Evolutionary conservation across 2,888 invertebrate species (phyloP), one percentile per base, ranked within the genome.

Genomic region (Zonitis immaculata): DNA sequence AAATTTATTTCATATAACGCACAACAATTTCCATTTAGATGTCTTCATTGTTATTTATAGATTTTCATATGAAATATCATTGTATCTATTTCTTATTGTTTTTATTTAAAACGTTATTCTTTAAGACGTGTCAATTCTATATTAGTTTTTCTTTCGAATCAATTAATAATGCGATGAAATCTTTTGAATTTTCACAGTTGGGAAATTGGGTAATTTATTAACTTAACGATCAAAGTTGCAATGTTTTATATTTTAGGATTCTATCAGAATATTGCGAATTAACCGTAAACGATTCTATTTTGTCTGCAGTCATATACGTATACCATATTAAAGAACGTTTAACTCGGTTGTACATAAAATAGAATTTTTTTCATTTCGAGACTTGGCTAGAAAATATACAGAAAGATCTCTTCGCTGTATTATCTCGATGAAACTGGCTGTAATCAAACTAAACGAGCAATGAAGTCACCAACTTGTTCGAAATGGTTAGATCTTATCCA

Each of bases 361-460:
- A 49, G 52, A 49, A 6, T 39, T 52, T 56, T 55, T 56, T 52
- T 56, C 56, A 52, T 56, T 56, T 52, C 39, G 49, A 55, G 51
- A 55, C 46, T 51, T 55, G 51, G 55, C 35, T 50, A 42, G 52
- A 58, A 58, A 58, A 52, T 58, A 11, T 20, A 58, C 42, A 53
- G 49, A 49, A 51, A 50, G 48, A 51, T 30, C 28, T 11, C 54
- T 42, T 44, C 54, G 49, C 49, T 54, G 54, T 53, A 54, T 60
- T 57, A 54, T 60, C 56, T 55, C 52, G 43, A 56, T 54, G 56
- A 56, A 56, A 55, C 55, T 56, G 49, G 39, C 28, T 49, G 53
- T 60, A 60, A 60, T 60, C 58, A 51, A 50, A 54, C 57, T 54
- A 52, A 56, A 56, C 56, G 56, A 56, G 56, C 56, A 56, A 52